Conservation (phyloP, 2,797 vertebrate genomes). For the Liparis tanakae region DNA sequence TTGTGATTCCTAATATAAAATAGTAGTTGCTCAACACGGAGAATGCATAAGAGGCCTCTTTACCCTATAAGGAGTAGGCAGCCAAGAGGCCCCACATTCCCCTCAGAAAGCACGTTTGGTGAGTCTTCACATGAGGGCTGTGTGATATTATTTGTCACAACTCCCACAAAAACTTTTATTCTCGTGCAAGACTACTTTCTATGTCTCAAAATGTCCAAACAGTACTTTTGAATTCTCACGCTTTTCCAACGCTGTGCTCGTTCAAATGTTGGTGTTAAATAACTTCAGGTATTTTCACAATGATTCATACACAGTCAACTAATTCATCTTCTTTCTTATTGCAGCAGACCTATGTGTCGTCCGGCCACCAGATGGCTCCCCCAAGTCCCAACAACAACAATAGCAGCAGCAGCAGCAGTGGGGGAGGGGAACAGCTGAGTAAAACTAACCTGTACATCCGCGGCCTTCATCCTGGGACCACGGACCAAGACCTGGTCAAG, state of each 20-base stretch:
- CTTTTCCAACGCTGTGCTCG: not conserved
- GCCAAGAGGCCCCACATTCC: constrained; percentile 78
- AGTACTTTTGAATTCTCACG: constrained; percentile 10
- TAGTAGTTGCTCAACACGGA: constrained; percentile 63
- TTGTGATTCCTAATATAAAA: constrained; percentile 57
- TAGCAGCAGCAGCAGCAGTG: constrained; percentile 84
- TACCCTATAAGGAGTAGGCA: constrained; percentile 64
- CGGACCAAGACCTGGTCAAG: constrained; percentile 95
- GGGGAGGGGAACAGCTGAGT: constrained; percentile 90
- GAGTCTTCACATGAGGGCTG: constrained; percentile 76
- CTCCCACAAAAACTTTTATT: constrained; percentile 61
- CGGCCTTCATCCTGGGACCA: constrained; percentile 92
- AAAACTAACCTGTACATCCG: constrained; percentile 96
- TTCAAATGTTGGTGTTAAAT: constrained; percentile 2
- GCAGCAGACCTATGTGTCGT: constrained; percentile 91
- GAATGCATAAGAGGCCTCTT: constrained; percentile 71
- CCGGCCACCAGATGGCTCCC: constrained; percentile 91
- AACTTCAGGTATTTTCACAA: not conserved
- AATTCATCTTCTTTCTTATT: constrained; percentile 37
- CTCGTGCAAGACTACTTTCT: constrained; percentile 51
- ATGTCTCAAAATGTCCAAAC: constrained; percentile 36
- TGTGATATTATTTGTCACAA: constrained; percentile 74
- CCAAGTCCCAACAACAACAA: constrained; percentile 90
- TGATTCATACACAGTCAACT: not conserved
- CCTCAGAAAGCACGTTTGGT: constrained; percentile 73